Percentiles rank a stretch among this genome's conserved stretches.
phyloP scores from a whole-genome alignment of 2,113 vertebrate genomes.

The Sisor rabdophorus region DNA sequence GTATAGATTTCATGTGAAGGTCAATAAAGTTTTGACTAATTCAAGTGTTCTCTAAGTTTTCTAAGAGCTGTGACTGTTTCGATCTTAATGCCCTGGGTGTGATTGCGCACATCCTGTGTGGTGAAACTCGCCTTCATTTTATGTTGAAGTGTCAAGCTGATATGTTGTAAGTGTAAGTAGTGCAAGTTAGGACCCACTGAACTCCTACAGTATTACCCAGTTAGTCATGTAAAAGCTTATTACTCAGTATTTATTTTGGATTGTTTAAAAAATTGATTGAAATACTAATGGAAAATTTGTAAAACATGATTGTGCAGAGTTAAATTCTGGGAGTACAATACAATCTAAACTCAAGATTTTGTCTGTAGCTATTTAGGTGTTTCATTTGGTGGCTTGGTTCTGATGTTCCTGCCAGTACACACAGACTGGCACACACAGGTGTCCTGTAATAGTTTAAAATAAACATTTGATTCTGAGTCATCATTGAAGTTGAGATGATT shows the following conservation, averaged over 20 bases:
- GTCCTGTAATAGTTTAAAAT: slow-evolving; percentile 41
- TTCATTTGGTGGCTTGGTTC: slow-evolving; percentile 1
- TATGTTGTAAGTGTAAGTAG: background rate
- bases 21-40: background rate
- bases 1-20: background rate
- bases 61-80: background rate
- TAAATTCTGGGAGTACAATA: background rate
- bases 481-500: slow-evolving; percentile 25
- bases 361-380: background rate
- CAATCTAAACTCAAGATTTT: background rate
- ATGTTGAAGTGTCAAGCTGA: background rate
- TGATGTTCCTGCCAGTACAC: background rate
- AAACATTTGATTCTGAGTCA: slow-evolving; percentile 30
- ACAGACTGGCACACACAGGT: slow-evolving; percentile 40
- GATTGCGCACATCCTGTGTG: slow-evolving; percentile 25
- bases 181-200: background rate
- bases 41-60: background rate
- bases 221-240: background rate
- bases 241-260: background rate
- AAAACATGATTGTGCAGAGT: background rate
- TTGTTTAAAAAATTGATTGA: background rate
- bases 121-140: slow-evolving; percentile 15
- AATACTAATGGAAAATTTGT: background rate
- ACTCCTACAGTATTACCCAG: background rate
- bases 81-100: background rate